These are phyloP conservation scores for Drosophila auraria DNA, from an alignment of 1,140 invertebrate species.

Conservation along the genomic window DNA sequence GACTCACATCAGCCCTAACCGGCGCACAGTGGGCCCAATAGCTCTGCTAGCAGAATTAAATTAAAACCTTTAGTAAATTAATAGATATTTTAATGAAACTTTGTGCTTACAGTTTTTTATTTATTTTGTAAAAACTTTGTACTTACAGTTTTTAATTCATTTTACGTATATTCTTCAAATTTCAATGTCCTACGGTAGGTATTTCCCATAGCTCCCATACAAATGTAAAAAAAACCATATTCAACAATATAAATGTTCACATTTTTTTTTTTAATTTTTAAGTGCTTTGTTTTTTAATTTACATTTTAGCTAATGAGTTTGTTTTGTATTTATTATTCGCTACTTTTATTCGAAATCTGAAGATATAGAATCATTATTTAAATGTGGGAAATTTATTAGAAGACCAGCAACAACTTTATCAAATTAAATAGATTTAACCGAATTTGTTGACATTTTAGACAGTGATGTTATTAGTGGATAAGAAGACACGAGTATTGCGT, in stretches of 20 bases:
- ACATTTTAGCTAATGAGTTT: background rate
- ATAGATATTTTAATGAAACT: slow-evolving; percentile 2
- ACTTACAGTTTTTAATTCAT: no score
- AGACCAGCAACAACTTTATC: background rate
- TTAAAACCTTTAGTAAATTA: background rate
- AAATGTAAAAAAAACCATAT: slow-evolving; percentile 11
- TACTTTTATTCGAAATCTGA: background rate
- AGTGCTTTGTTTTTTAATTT: slow-evolving; percentile 1
- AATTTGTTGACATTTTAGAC: background rate
- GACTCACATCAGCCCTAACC: no score
- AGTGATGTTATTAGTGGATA: no score
- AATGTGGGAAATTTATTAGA: background rate
- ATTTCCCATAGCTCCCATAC: background rate
- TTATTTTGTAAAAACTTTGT: no score
- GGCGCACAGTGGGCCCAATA: background rate
- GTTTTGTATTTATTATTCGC: background rate
- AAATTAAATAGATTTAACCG: background rate
- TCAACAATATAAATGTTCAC: background rate
- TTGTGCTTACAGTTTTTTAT: no score
- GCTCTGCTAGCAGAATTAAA: background rate
- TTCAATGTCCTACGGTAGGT: background rate
- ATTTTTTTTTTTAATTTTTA: slow-evolving; percentile 6
- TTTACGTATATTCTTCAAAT: no score
- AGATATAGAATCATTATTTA: background rate
- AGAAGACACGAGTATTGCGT: background rate